These are phyloP conservation scores for Babyrousa celebensis DNA, from an alignment of 2,797 vertebrate species.

Conservation along the genomic window DNA sequence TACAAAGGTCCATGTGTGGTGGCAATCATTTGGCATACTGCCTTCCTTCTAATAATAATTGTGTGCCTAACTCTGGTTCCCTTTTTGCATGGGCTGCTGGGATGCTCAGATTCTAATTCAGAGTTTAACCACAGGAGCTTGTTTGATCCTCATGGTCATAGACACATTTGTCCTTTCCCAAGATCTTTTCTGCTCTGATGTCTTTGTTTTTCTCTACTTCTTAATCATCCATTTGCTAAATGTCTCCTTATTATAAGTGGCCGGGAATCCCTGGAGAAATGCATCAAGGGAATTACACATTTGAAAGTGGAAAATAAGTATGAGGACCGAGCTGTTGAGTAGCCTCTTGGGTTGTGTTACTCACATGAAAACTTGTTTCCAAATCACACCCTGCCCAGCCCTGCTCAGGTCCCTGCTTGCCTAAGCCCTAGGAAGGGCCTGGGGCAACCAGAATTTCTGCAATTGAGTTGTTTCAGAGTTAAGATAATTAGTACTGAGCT, in stretches of 20 bases:
- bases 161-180: neutral
- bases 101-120: neutral
- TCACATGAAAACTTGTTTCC: neutral
- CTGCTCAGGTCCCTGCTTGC: constrained; percentile 18
- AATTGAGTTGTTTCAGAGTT: neutral
- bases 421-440: neutral
- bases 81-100: neutral
- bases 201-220: neutral
- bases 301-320: neutral
- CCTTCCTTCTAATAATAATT: neutral
- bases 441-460: neutral
- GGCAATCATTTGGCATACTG: neutral
- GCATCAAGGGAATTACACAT: neutral
- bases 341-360: neutral
- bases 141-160: neutral
- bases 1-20: rapidly evolving
- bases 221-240: neutral
- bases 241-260: neutral
- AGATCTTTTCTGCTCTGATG: neutral
- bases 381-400: neutral
- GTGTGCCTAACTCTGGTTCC: neutral
- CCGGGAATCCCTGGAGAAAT: constrained; percentile 22
- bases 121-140: neutral
- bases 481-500: constrained; percentile 20
- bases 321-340: rapidly evolving